A percentile compares a stretch with the other conserved stretches of the same genome.
These are phyloP conservation scores for Sphenopsis melanotis DNA, from an alignment of 2,797 vertebrate species.

Conservation along the genomic window DNA sequence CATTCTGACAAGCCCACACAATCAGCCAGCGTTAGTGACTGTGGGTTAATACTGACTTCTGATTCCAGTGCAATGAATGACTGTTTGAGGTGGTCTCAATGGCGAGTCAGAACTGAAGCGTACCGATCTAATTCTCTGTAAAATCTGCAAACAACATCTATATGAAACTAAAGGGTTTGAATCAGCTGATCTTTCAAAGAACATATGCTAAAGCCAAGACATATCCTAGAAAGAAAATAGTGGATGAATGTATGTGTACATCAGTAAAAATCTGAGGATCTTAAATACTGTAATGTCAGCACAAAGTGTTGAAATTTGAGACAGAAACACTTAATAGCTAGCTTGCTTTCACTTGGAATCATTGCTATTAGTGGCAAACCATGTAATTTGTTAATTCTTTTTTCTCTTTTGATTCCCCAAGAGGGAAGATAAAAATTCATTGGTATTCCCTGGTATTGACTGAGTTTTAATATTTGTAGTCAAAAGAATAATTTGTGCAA, in stretches of 20 bases:
- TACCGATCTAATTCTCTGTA: background rate
- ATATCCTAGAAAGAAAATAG: background rate
- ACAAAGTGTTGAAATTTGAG: background rate
- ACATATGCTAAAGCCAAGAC: background rate
- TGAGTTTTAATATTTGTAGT: background rate
- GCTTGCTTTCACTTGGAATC: background rate
- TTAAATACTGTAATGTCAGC: background rate
- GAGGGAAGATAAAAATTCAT: background rate
- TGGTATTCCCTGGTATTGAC: background rate
- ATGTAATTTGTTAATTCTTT: background rate
- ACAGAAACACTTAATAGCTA: background rate
- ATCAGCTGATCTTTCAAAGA: background rate
- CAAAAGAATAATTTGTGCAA: background rate
- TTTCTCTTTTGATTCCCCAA: background rate
- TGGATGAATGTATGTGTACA: background rate
- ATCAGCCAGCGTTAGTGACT: background rate
- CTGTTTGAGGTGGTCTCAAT: background rate
- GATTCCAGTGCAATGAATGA: background rate
- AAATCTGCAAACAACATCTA: background rate
- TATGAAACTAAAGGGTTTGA: background rate
- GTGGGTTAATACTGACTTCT: background rate
- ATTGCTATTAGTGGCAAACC: background rate
- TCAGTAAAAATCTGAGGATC: background rate
- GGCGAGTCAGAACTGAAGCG: background rate
- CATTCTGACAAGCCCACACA: background rate